A percentile compares a stretch with the other conserved stretches of the same genome.
These are phyloP conservation scores for Atherinosoma microstoma DNA, from an alignment of 2,797 vertebrate genomes.

Conservation along the genomic window DNA sequence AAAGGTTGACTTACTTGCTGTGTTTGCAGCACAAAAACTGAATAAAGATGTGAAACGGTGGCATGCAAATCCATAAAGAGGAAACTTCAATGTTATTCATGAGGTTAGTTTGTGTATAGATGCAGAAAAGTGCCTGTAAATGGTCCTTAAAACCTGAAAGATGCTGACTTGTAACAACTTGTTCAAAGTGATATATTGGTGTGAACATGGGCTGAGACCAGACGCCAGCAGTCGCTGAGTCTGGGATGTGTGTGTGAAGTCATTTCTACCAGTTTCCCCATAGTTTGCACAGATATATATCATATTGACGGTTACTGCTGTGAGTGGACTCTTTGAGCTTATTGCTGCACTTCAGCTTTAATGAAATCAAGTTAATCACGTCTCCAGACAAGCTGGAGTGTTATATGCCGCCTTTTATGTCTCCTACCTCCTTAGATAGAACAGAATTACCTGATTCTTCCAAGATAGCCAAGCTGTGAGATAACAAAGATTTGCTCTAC, in stretches of 20 bases:
- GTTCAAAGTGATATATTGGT: conserved; percentile 33
- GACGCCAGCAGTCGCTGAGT: conserved; percentile 29
- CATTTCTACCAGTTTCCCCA: conserved; percentile 25
- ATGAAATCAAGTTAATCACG: conserved; percentile 68
- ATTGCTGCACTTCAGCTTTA: conserved; percentile 65
- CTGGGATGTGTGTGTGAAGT: conserved; percentile 43
- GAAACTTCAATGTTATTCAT: conserved; percentile 20
- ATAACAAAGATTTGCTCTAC: conserved; percentile 56
- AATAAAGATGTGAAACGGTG: conserved; percentile 16
- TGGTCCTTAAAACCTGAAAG: conserved; percentile 31
- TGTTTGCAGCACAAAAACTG: conserved; percentile 14
- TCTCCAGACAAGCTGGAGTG: conserved; percentile 45
- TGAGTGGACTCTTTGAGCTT: conserved; percentile 44
- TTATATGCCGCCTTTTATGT: conserved; percentile 33
- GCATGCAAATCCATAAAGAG: conserved; percentile 25
- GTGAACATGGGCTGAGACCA: conserved; percentile 29
- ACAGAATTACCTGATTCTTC: conserved; percentile 49
- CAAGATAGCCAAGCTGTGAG: conserved; percentile 39
- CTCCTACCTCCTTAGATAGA: conserved; percentile 42
- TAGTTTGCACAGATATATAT: conserved; percentile 52
- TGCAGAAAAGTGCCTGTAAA: conserved; percentile 36
- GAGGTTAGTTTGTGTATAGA: conserved; percentile 27
- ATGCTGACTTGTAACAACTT: conserved; percentile 43
- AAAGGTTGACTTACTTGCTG: conserved; percentile 23
- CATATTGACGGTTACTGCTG: conserved; percentile 54